phyloP scores from a whole-genome alignment of 2,113 vertebrate genomes.

The Lipotes vexillifer region DNA sequence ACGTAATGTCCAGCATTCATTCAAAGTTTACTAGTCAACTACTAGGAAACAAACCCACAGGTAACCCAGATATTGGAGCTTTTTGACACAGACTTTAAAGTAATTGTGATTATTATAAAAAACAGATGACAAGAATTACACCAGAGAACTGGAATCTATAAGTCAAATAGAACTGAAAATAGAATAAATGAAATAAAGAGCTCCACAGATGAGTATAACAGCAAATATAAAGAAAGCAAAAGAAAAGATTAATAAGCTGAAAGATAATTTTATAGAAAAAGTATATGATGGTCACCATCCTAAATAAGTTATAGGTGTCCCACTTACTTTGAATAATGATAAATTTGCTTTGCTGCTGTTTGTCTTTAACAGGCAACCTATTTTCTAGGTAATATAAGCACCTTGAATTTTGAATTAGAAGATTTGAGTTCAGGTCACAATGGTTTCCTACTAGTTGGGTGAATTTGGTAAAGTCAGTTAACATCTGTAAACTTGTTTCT shows the following conservation, averaged over 20 bases:
- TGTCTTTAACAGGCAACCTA: background rate
- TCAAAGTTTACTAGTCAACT: background rate
- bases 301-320: background rate
- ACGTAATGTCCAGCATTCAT: background rate
- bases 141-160: background rate
- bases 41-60: background rate
- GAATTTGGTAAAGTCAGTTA: background rate
- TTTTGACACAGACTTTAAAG: background rate
- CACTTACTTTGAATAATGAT: background rate
- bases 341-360: background rate
- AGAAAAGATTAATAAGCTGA: background rate
- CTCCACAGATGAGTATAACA: background rate
- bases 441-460: background rate
- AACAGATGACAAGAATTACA: background rate
- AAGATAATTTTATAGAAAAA: background rate
- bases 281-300: background rate
- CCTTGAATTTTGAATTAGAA: background rate
- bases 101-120: background rate
- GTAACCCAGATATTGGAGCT: background rate
- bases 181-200: background rate
- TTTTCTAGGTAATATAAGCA: background rate
- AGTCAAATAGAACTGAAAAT: background rate
- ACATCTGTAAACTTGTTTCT: background rate
- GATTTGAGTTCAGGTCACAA: background rate
- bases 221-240: background rate